Conservation (phyloP, 2,797 vertebrate genomes). For the Phylloscopus collybita region DNA sequence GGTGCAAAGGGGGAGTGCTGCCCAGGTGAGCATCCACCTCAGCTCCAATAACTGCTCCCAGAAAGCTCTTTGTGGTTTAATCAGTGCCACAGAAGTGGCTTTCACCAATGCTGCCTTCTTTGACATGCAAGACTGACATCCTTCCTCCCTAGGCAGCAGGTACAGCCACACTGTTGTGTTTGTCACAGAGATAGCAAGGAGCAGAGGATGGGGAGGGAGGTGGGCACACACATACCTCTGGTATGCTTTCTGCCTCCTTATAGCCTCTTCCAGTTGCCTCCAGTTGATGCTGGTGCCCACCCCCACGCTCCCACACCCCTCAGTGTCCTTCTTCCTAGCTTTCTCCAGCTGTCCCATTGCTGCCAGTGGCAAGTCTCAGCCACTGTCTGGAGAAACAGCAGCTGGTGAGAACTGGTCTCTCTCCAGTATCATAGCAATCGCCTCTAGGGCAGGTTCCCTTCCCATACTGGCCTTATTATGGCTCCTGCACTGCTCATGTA, state of each 20-base stretch:
- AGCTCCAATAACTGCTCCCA: not conserved
- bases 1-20: not conserved
- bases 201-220: not conserved
- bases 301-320: not conserved
- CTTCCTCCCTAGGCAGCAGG: not conserved
- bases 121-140: not conserved
- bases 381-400: constrained; percentile 13
- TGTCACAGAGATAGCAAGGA: not conserved
- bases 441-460: not conserved
- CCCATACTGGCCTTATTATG: not conserved
- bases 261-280: not conserved
- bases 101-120: not conserved
- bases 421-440: not conserved
- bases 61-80: not conserved
- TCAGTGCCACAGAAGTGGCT: not conserved
- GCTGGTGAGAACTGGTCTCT: not conserved
- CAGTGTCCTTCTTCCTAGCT: not conserved
- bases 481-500: not conserved
- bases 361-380: not conserved
- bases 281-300: not conserved
- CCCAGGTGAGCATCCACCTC: not conserved
- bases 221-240: not conserved
- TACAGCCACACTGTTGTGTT: not conserved
- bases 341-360: not conserved
- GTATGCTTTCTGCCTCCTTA: not conserved